Evolutionary conservation across 2,113 vertebrate genomes (phyloP), one percentile per base, ranked within the genome.

Genomic region (Megaceryle maxima): DNA sequence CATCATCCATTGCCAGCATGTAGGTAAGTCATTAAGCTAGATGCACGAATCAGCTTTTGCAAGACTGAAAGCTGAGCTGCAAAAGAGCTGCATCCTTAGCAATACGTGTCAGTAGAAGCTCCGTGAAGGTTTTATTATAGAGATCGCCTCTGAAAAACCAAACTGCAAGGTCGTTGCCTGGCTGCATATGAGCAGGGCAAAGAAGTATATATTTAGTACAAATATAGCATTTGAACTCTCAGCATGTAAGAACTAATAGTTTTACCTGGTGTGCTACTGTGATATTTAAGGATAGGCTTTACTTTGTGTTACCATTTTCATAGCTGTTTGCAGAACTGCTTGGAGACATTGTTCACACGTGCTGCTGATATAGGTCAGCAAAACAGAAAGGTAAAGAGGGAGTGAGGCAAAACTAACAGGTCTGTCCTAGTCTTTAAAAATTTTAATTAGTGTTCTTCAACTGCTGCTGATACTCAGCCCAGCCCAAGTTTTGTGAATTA

Each of bases 401-500:
- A 92, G 66, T 14, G 28, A 53, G 46, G 55, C 6, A 83, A 63
- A 91, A 44, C 13, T 24, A 50, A 62, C 11, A 73, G 17, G 4
- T 41, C 11, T 31, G 19, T 18, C 17, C 13, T 11, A 4, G 14
- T 25, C 51, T 62, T 86, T 62, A 37, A 35, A 70, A 35, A n/a
- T 62, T 77, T 51, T 44, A 83, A 66, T 83, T 73, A 17, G 50
- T n/a, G 37, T 10, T 78, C 41, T 67, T 69, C 76, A 37, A 4
- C 26, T 69, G 76, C 59, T 77, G 59, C 63, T 91, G 76, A 17
- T 81, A 4, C 41, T 76, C 35, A 76, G 76, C 68, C 55, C 72
- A 88, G 75, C 48, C 60, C 64, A 88, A 80, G 24, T 74, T 86
- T 81, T 69, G 41, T 77, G 59, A 67, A 51, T 88, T 59, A 87